Evolutionary conservation across 53 echinoderm and acorn worm species (phyloP), one percentile per base, ranked within the genome.

Genomic region (Luidia sarsii): DNA sequence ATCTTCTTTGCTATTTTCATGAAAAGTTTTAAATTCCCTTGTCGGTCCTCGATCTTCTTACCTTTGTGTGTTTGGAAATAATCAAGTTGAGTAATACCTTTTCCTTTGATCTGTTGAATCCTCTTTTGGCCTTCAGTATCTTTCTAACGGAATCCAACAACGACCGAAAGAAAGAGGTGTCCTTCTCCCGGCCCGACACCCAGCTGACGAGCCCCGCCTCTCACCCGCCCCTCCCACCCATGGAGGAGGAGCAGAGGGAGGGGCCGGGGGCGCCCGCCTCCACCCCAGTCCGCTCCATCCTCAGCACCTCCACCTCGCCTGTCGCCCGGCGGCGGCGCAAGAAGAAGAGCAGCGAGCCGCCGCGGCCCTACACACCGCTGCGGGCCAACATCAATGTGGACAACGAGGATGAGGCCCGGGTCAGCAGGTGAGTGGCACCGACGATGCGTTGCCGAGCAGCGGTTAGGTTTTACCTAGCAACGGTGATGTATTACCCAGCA

Each of bases 281-380:
- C 29, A 77, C 60, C 5, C 77, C 77, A n/a, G 48, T 75, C 70
- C 89, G 89, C 20, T 92, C 85, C 81, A 73, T 92, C 57, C 55
- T 86, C 39, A 85, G 82, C 20, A 61, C 64, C 24, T 49, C 86
- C 29, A 50, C 86, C 10, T 74, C 90, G 4, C 61, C 70, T 7
- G 82, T 59, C 29, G 22, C 31, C 61, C 48, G 65, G 77, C 71
- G 81, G 62, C 54, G 81, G 89, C 69, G 68, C 79, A 92, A 88
- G 43, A 89, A 92, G 45, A 73, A 85, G 39, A 65, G 61, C 31
- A 43, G 61, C 28, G 92, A 90, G 15, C 87, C 93, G 9, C 88
- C 88, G 20, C 75, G 96, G 32, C 96, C 96, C 0, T 96, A 93
- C 67, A 96, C 96, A 3, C 96, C 96, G 1, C 82, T 90, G 15